Evolutionary conservation across 2,113 vertebrate genomes (phyloP).

Genomic region (Rana temporaria): DNA sequence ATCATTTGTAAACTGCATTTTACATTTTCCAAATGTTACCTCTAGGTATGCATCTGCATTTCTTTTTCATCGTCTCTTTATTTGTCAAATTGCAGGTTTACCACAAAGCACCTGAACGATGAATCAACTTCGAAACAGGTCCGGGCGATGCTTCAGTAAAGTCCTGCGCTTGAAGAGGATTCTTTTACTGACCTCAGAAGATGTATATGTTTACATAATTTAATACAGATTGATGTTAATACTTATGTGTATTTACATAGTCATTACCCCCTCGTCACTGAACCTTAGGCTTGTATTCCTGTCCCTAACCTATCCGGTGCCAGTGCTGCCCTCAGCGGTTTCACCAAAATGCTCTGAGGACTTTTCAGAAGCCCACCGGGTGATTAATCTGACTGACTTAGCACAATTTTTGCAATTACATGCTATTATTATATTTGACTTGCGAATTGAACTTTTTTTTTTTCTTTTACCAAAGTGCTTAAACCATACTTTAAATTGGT

Average conservation of each 20-base stretch:
- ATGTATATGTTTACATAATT: slow-evolving; percentile 99
- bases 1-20: too few species aligned
- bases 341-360: not conserved
- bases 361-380: not conserved
- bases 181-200: slow-evolving; percentile 92
- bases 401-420: slow-evolving; percentile 75
- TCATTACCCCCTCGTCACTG: slow-evolving; percentile 80
- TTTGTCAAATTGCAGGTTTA: slow-evolving; percentile 80
- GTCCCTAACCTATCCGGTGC: slow-evolving; percentile 28
- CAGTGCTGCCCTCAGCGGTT: not conserved
- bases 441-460: slow-evolving; percentile 62
- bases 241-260: slow-evolving; percentile 91
- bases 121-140: slow-evolving; percentile 98
- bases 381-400: slow-evolving; percentile 72
- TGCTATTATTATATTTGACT: slow-evolving; percentile 75
- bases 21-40: not conserved
- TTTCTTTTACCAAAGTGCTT: slow-evolving; percentile 68
- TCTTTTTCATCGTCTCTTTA: not conserved
- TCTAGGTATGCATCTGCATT: not conserved
- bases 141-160: slow-evolving; percentile 96
- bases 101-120: slow-evolving; percentile 98
- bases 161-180: slow-evolving; percentile 79
- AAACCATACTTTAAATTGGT: slow-evolving; percentile 58
- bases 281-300: slow-evolving; percentile 73
- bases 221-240: slow-evolving; percentile 96